A percentile compares a stretch with the other conserved stretches of the same genome.
Evolutionary conservation across 2,797 vertebrate genomes (phyloP).

Genomic region (Telmatherina bonti): DNA sequence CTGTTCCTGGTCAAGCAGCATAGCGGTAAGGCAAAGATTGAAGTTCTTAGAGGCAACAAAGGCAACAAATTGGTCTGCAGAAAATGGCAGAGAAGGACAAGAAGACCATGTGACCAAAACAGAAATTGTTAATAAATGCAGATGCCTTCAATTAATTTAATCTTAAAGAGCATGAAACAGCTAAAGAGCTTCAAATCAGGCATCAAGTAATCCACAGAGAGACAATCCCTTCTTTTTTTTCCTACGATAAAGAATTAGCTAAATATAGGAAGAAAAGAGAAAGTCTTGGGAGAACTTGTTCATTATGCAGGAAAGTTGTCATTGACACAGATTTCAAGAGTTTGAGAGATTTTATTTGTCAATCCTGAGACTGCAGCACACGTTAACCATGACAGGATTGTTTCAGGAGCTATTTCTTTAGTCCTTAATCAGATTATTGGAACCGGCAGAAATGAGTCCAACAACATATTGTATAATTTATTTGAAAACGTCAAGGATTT

Average conservation of each 20-base stretch:
- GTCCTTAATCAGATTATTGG: slow-evolving; percentile 12
- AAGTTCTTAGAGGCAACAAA: background rate
- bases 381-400: slow-evolving; percentile 4
- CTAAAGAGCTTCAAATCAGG: slow-evolving; percentile 36
- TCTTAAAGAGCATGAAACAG: slow-evolving; percentile 51
- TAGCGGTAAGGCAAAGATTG: slow-evolving; percentile 33
- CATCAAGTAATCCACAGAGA: slow-evolving; percentile 43
- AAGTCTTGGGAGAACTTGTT: slow-evolving; percentile 46
- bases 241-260: slow-evolving; percentile 59
- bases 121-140: slow-evolving; percentile 16
- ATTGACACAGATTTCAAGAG: slow-evolving; percentile 68
- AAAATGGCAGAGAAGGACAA: slow-evolving; percentile 8
- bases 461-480: background rate
- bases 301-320: slow-evolving; percentile 60
- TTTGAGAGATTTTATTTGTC: slow-evolving; percentile 35
- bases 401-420: background rate
- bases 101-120: slow-evolving; percentile 13
- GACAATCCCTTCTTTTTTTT: slow-evolving; percentile 17
- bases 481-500: background rate
- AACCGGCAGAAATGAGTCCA: slow-evolving; percentile 7
- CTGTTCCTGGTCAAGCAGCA: slow-evolving; percentile 50
- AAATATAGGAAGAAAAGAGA: slow-evolving; percentile 52
- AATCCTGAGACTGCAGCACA: slow-evolving; percentile 8
- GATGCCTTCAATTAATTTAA: slow-evolving; percentile 51
- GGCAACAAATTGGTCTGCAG: slow-evolving; percentile 35